Base-by-base conservation (phyloP, 2,888 invertebrate genomes). In the Tenthredo mesomela region DNA sequence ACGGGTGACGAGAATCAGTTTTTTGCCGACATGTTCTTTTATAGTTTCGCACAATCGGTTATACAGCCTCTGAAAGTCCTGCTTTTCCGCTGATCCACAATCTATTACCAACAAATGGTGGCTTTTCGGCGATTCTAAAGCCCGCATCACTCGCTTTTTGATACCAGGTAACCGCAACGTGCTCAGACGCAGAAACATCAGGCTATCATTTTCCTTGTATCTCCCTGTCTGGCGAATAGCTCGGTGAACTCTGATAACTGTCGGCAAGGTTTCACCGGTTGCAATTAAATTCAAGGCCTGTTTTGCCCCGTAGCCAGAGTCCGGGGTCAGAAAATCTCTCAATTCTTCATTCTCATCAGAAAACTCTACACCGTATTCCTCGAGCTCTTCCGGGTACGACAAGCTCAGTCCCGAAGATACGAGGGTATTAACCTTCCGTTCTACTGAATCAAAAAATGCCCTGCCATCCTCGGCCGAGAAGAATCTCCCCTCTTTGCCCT, bases 381-480 rank as follows among this genome's bases (percentile, higher is more conserved):
- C 18, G 15, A 77, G 77, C 50, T 77, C 77, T 9, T 50, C 77
- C 77, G 50, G 50, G n/a, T 77, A 77, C 29, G 33, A 12, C 9
- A 50, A 77, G 15, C 50, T 77, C 29, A 77, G 29, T 9, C 77
- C 77, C 7, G 50, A 50, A 50, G 77, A 77, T 0, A 50, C 29
- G 7, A 77, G 50, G 33, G 77, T 77, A 54, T 77, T 77, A 18
- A 77, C 29, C 29, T 77, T 77, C 54, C 9, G 18, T 10, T 77
- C 50, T 29, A 29, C 77, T 6, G 93, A 3, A 87, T 86, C 18
- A 89, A 92, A 33, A 92, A 90, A 1, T 89, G 15, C 29, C 21
- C 47, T 75, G 12, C 77, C 77, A 18, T 50, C 77, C 25, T 50
- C 33, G 54, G 25, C 29, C 25, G 77, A 77, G 47, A 50, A 29